Evolutionary conservation across 1,140 invertebrate genomes (phyloP).

Genomic region (Solen grandis): DNA sequence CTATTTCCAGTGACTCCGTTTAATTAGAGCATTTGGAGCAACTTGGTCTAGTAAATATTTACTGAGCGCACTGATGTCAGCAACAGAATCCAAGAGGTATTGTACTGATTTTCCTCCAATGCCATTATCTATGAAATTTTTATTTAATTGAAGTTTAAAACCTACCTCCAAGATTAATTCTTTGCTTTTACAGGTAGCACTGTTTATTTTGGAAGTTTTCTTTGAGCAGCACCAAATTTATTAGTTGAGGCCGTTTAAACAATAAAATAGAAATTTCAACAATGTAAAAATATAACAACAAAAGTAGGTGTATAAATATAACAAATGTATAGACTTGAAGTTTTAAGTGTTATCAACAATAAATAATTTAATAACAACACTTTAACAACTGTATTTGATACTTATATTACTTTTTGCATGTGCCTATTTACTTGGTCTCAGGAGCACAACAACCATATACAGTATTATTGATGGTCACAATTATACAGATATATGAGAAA

Average conservation of each 20-base stretch:
- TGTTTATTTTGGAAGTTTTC: not conserved
- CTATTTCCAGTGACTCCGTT: too few species aligned
- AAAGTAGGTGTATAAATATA: not conserved
- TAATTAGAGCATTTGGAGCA: not conserved
- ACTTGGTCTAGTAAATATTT: not conserved
- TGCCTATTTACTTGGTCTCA: not conserved
- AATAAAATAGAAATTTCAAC: not conserved
- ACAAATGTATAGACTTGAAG: not conserved
- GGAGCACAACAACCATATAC: not conserved
- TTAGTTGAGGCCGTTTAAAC: not conserved
- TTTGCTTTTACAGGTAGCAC: conserved; percentile 9
- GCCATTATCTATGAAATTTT: not conserved
- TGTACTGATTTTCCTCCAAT: not conserved
- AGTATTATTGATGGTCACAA: not conserved
- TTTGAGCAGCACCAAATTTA: not conserved
- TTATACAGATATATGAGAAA: conserved; percentile 5
- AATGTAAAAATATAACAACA: not conserved
- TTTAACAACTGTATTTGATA: not conserved
- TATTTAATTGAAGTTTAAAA: not conserved
- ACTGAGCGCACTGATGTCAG: not conserved
- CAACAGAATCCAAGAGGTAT: conserved; percentile 1
- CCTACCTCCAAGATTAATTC: not conserved
- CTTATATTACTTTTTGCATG: not conserved
- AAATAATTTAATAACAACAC: not conserved
- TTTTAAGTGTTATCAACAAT: not conserved